Conservation (phyloP, 1,140 invertebrate species). For the Trichonephila inaurata region DNA sequence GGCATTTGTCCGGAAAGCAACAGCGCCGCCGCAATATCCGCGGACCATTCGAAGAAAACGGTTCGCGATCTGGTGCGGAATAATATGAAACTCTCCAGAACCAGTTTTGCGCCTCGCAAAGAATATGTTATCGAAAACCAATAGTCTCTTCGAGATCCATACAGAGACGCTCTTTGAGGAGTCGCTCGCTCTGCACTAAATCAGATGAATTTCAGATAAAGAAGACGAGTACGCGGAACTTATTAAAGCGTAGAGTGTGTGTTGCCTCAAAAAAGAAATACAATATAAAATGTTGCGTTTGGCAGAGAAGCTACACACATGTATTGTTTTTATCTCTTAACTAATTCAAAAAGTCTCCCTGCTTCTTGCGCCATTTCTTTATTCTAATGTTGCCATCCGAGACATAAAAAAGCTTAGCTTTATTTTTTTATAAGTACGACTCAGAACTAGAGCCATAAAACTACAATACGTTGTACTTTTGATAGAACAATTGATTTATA, state of each 20-base stretch:
- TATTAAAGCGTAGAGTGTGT: constrained; percentile 61
- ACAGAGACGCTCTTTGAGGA: constrained; percentile 29
- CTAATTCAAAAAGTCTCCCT: no score
- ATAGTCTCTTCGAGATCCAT: constrained; percentile 43
- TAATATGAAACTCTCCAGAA: constrained; percentile 55
- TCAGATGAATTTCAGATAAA: constrained; percentile 67
- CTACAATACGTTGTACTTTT: no score
- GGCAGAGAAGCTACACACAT: neutral
- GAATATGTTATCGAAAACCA: constrained; percentile 75
- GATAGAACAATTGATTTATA: no score
- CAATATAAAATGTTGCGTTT: neutral
- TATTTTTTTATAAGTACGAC: no score
- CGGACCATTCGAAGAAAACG: constrained; percentile 51
- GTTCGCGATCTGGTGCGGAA: constrained; percentile 47
- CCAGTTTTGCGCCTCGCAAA: constrained; percentile 57
- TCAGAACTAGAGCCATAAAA: no score
- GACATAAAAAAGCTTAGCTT: no score
- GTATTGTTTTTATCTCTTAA: no score
- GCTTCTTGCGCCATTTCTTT: no score
- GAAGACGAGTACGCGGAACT: constrained; percentile 13
- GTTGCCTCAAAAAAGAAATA: constrained; percentile 19
- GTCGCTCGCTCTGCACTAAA: constrained; percentile 37
- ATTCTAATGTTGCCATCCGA: no score
- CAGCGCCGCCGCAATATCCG: constrained; percentile 52
- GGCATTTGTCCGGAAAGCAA: constrained; percentile 63